These are phyloP conservation scores for Cydia strobilella DNA, from an alignment of 1,140 invertebrate species.

Conservation along the genomic window DNA sequence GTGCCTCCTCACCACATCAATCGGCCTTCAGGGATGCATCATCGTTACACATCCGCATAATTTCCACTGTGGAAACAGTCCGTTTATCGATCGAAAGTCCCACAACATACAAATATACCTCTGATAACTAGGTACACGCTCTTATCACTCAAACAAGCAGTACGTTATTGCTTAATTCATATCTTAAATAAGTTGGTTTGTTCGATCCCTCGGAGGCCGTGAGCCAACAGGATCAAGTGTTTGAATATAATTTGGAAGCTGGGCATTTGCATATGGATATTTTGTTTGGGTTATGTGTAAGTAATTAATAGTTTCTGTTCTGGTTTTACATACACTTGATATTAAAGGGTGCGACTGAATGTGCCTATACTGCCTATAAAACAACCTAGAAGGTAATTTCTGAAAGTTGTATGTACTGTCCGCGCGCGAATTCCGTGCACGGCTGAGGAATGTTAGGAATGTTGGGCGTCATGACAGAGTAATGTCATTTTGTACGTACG, in stretches of 20 bases:
- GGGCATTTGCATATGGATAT: constrained; percentile 16
- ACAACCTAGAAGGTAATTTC: neutral
- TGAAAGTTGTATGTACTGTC: too few species aligned
- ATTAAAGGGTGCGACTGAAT: neutral
- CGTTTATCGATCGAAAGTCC: constrained; percentile 35
- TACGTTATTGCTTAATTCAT: neutral
- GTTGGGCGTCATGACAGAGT: too few species aligned
- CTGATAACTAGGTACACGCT: neutral
- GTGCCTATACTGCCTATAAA: neutral
- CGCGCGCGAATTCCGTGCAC: too few species aligned
- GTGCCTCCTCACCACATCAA: constrained; percentile 9
- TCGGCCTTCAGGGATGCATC: constrained; percentile 46
- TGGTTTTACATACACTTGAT: neutral
- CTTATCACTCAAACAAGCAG: neutral
- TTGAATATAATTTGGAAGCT: constrained; percentile 5
- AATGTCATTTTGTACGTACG: too few species aligned
- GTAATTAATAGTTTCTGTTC: constrained; percentile 14
- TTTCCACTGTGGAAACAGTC: constrained; percentile 51
- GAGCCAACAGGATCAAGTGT: constrained; percentile 3
- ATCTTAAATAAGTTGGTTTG: neutral
- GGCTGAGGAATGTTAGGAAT: too few species aligned
- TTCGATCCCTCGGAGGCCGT: neutral
- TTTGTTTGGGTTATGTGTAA: neutral
- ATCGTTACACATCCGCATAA: constrained; percentile 50
- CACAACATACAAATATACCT: neutral